These are phyloP conservation scores for Leptopilina syphax DNA, from an alignment of 2,888 invertebrate genomes.

Conservation along the genomic window DNA sequence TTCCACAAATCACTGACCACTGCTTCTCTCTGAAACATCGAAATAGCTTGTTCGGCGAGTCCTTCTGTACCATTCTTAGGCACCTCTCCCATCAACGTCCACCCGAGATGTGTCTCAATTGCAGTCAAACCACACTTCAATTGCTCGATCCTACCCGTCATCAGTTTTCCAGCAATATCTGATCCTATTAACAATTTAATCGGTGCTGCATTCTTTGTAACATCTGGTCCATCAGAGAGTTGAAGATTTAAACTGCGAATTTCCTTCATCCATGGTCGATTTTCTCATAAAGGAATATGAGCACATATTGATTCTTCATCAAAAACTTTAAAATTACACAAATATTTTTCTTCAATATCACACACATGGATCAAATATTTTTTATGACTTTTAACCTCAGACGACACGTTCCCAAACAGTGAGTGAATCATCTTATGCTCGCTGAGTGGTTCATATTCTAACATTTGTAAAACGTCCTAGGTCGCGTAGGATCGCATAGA, in stretches of 20 bases:
- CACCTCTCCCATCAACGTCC: slow-evolving; percentile 62
- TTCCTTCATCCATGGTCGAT: neutral
- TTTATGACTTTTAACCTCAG: slow-evolving; percentile 48
- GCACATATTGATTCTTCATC: slow-evolving; percentile 52
- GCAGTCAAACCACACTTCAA: slow-evolving; percentile 60
- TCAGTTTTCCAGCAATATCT: slow-evolving; percentile 59
- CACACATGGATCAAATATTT: slow-evolving; percentile 50
- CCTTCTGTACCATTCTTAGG: slow-evolving; percentile 45
- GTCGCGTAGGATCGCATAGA: slow-evolving; percentile 60
- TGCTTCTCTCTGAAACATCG: slow-evolving; percentile 54
- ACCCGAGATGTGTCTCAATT: slow-evolving; percentile 62
- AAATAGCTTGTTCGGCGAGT: slow-evolving; percentile 30
- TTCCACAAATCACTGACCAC: slow-evolving; percentile 64
- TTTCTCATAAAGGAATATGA: slow-evolving; percentile 43
- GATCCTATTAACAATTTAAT: slow-evolving; percentile 62
- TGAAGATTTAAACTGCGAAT: slow-evolving; percentile 37
- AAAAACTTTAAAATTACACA: slow-evolving; percentile 56
- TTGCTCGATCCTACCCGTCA: slow-evolving; percentile 14
- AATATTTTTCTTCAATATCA: slow-evolving; percentile 52
- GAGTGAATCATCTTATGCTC: slow-evolving; percentile 43
- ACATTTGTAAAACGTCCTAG: slow-evolving; percentile 48
- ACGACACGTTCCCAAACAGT: slow-evolving; percentile 51
- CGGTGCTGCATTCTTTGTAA: slow-evolving; percentile 23
- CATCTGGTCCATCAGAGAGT: neutral
- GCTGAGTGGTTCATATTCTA: slow-evolving; percentile 52